These are phyloP conservation scores for Encarsia formosa DNA, from an alignment of 2,888 invertebrate genomes.

Conservation along the genomic window DNA sequence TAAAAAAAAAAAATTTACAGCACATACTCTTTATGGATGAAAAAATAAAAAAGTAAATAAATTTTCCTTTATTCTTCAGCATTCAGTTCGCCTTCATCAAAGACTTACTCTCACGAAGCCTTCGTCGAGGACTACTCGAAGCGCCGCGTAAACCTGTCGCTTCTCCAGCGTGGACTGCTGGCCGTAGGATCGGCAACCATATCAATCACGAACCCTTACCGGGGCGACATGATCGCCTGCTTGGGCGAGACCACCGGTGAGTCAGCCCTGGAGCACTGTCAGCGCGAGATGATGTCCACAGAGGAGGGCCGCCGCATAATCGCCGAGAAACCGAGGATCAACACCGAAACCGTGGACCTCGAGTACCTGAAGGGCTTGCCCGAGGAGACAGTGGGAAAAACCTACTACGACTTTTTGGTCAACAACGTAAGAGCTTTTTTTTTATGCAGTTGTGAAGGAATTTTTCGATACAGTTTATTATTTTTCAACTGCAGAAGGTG, in stretches of 20 bases:
- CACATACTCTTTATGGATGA: too few relatives aligned
- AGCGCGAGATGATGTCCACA: conserved; percentile 69
- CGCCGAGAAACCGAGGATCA: conserved; percentile 79
- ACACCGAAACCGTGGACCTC: conserved; percentile 75
- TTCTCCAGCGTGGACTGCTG: conserved; percentile 74
- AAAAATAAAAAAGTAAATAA: too few relatives aligned
- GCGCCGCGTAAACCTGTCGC: conserved; percentile 62
- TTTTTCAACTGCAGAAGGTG: conserved; percentile 63
- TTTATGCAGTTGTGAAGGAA: conserved; percentile 12
- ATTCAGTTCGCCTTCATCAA: too few relatives aligned
- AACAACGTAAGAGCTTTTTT: conserved; percentile 65
- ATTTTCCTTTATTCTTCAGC: too few relatives aligned
- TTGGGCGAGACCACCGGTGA: conserved; percentile 86
- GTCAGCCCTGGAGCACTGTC: conserved; percentile 68
- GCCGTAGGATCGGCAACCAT: conserved; percentile 83
- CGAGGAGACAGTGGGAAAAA: conserved; percentile 77
- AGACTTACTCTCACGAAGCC: conserved; percentile 43
- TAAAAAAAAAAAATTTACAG: too few relatives aligned
- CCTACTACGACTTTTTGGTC: conserved; percentile 79
- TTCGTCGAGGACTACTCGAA: conserved; percentile 62
- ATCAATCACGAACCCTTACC: conserved; percentile 74
- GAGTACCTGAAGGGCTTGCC: conserved; percentile 68
- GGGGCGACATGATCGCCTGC: conserved; percentile 91
- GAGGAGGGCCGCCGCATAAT: conserved; percentile 75
- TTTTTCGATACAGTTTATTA: too few relatives aligned